Evolutionary conservation across 2,113 vertebrate genomes (phyloP).

Genomic region (Mus spicilegus): DNA sequence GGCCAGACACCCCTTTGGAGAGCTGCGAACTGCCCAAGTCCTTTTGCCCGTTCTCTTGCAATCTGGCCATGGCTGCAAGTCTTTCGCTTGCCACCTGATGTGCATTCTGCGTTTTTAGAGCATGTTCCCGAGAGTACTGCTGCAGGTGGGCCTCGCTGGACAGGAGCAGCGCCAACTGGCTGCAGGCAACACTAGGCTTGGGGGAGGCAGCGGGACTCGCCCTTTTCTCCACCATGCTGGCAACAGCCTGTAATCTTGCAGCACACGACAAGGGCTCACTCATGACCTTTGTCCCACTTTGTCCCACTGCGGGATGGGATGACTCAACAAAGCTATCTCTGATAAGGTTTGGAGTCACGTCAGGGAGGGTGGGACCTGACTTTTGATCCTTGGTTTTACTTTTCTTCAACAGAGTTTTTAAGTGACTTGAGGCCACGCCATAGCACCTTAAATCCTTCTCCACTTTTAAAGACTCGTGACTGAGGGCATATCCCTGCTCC

Average conservation of each 20-base stretch:
- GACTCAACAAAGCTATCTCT: slow-evolving; percentile 92
- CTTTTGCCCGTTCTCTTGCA: slow-evolving; percentile 91
- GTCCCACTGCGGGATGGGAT: slow-evolving; percentile 85
- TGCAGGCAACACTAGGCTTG: slow-evolving; percentile 97
- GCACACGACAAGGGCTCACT: slow-evolving; percentile 93
- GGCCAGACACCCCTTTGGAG: slow-evolving; percentile 89
- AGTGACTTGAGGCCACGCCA: slow-evolving; percentile 94
- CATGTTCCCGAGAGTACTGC: slow-evolving; percentile 98
- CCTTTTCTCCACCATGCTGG: slow-evolving; percentile 96
- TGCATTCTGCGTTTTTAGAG: slow-evolving; percentile 95
- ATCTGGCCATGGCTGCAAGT: slow-evolving; percentile 96
- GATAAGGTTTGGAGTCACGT: slow-evolving; percentile 88
- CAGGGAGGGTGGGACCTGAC: slow-evolving; percentile 89
- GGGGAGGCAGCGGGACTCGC: slow-evolving; percentile 95
- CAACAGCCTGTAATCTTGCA: slow-evolving; percentile 95
- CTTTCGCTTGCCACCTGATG: slow-evolving; percentile 96
- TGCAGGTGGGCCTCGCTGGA: slow-evolving; percentile 99
- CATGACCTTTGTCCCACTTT: slow-evolving; percentile 88
- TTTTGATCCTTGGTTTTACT: slow-evolving; percentile 94
- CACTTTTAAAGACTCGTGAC: slow-evolving; percentile 88
- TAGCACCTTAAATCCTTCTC: slow-evolving; percentile 94
- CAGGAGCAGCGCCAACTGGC: slow-evolving; percentile 95
- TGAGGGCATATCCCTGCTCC: slow-evolving; percentile 89
- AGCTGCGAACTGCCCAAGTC: slow-evolving; percentile 87
- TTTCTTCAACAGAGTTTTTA: slow-evolving; percentile 96